Evolutionary conservation across 1,140 invertebrate genomes (phyloP).

Genomic region (Helicoverpa armigera): DNA sequence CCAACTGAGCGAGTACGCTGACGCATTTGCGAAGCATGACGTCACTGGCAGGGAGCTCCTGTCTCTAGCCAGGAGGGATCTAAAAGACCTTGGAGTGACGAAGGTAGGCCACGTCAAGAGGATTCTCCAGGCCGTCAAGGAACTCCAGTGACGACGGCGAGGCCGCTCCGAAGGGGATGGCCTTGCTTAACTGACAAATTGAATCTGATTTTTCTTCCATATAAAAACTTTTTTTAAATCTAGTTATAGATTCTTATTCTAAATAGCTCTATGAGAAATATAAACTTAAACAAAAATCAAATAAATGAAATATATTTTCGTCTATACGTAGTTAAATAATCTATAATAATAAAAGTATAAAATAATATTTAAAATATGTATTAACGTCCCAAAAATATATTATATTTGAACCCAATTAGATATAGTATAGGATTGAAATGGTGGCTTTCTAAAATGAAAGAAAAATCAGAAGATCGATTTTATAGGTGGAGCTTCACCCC

Average conservation of each 20-base stretch:
- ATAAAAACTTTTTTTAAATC: constrained; percentile 20
- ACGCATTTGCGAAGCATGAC: constrained; percentile 95
- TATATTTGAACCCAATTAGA: not conserved
- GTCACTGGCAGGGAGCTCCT: constrained; percentile 96
- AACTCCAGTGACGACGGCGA: constrained; percentile 88
- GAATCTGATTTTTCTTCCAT: constrained; percentile 48
- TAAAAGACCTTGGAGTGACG: constrained; percentile 96
- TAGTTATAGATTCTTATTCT: constrained; percentile 28
- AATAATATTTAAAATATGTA: not conserved
- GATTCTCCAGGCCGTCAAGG: constrained; percentile 96
- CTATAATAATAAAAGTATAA: constrained; percentile 20
- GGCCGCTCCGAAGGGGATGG: constrained; percentile 82
- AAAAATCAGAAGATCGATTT: constrained; percentile 36
- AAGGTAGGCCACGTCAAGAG: constrained; percentile 98
- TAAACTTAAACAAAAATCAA: constrained; percentile 1
- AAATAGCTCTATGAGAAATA: constrained; percentile 14
- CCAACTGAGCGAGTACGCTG: constrained; percentile 95
- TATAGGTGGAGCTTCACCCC: constrained; percentile 10
- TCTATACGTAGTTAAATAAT: constrained; percentile 18
- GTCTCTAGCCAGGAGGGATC: constrained; percentile 93
- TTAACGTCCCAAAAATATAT: constrained; percentile 3
- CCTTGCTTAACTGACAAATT: constrained; percentile 57
- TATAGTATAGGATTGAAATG: constrained; percentile 13
- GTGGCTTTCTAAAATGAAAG: constrained; percentile 8
- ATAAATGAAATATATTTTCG: constrained; percentile 26